phyloP scores from a whole-genome alignment of 2,797 vertebrate genomes.

The Phalanger gymnotis region DNA sequence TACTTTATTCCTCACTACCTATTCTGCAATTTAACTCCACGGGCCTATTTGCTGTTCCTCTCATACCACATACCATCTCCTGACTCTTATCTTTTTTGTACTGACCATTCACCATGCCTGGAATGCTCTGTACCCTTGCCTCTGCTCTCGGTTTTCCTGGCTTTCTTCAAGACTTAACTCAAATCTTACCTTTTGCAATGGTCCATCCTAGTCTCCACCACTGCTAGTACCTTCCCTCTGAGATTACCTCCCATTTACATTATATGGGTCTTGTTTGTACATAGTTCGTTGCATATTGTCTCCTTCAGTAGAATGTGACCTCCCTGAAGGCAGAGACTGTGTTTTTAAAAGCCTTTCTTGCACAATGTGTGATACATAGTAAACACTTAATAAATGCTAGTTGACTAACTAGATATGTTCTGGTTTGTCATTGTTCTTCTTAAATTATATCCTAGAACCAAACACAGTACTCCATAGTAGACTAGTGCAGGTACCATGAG shows the following conservation, averaged over 20 bases:
- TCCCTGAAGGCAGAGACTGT: background rate
- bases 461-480: background rate
- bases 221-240: background rate
- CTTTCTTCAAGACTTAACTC: background rate
- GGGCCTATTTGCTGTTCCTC: background rate
- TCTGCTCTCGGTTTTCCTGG: background rate
- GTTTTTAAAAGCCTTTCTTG: background rate
- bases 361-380: too few relatives aligned
- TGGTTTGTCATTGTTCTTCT: background rate
- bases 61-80: background rate
- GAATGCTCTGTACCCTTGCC: background rate
- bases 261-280: background rate
- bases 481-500: background rate
- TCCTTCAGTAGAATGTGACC: background rate
- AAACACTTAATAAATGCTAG: too few relatives aligned
- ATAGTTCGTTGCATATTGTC: background rate
- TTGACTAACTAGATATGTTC: background rate
- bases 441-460: background rate
- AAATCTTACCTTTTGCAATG: background rate
- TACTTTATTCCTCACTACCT: background rate
- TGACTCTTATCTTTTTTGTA: background rate
- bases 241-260: background rate
- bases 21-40: background rate
- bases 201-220: background rate
- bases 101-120: background rate